phyloP scores from a whole-genome alignment of 2,113 vertebrate species.

The Cheirogaleus medius region DNA sequence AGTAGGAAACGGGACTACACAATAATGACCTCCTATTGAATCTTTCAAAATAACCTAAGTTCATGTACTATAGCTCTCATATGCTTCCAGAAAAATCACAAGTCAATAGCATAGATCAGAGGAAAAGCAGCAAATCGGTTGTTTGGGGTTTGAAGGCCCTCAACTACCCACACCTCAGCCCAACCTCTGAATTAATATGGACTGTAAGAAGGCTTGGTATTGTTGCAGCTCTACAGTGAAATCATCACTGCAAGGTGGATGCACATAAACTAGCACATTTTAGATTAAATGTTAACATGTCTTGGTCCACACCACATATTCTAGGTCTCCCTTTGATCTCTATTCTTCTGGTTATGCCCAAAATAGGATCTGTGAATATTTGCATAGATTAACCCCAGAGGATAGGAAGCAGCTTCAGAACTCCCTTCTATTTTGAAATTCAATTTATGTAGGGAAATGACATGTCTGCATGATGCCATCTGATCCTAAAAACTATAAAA shows the following conservation, averaged over 20 bases:
- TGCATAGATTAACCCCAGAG: background rate
- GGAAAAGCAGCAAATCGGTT: background rate
- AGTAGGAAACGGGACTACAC: background rate
- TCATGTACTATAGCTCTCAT: background rate
- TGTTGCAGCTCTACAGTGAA: accelerated
- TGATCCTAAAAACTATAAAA: background rate
- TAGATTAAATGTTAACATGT: background rate
- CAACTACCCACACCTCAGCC: background rate
- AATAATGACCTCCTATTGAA: background rate
- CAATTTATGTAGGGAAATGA: background rate
- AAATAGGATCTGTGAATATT: background rate
- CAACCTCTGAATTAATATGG: background rate
- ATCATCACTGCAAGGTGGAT: background rate
- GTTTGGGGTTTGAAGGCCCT: background rate
- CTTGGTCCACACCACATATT: background rate
- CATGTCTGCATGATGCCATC: background rate
- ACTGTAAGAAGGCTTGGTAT: accelerated
- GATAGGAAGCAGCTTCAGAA: background rate
- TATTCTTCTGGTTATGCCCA: background rate
- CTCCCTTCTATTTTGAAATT: background rate
- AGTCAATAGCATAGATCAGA: background rate
- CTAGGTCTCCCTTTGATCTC: background rate
- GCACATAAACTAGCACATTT: background rate
- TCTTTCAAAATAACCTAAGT: background rate
- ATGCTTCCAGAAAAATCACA: background rate